Base-by-base conservation (phyloP, 2,888 invertebrate species). In the Adineta ricciae region DNA sequence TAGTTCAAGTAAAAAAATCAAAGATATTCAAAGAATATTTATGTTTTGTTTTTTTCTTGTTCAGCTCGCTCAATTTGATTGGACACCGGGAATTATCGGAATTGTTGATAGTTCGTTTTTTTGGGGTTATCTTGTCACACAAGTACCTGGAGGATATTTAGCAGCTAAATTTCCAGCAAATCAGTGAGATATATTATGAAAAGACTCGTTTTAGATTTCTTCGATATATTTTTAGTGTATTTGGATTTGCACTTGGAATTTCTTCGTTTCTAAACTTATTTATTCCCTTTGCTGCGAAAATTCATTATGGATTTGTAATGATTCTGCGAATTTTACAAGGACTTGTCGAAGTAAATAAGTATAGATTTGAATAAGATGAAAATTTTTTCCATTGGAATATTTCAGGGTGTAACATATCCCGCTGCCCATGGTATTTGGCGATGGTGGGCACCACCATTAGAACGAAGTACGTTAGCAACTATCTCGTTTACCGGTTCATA, bases 381-480 rank as follows among this genome's bases (percentile, higher is more conserved):
- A 8, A 7, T 27, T 27, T 36, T 8, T 24, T 11, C 24, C 36
- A 14, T n/a, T 83, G 2, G 19, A 16, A 50, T 50, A 46, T 84
- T 24, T 21, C 90, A 97, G 97, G 99, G 99, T 87, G 97, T 98
- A 64, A 98, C 97, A 50, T 99, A 99, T 92, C 99, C 99, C 86
- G 97, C 98, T 4, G 98, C 98, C 91, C 99, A 99, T 90, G 99
- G 99, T 88, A 98, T 99, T 88, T 99, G 98, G 98, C 93, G 98
- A 88, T 95, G 95, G 92, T 99, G 99, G 99, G 97, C 99, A 0
- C 99, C 99, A 19, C 98, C 99, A 0, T 90, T 99, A 89, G 99
- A 99, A 91, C 93, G 98, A 86, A 98, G 97, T 14, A 93, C 96
- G 87, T 92, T 99, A 88, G 99, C 99, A n/a, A 99, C 99, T 0